Conservation (phyloP, 2,113 vertebrate species). For the Thalassoma bifasciatum region DNA sequence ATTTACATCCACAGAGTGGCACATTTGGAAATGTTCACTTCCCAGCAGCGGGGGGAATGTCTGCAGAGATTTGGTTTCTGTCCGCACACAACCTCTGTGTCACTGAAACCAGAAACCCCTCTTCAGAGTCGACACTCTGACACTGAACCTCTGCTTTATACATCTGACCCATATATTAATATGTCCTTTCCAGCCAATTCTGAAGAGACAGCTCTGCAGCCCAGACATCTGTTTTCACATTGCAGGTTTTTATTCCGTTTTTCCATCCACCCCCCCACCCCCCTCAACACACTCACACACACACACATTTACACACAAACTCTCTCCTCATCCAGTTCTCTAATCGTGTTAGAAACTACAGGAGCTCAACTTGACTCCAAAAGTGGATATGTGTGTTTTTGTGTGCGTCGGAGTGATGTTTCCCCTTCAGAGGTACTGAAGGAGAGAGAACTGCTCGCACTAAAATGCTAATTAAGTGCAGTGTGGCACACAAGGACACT, state of each 20-base stretch:
- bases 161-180: constrained; percentile 80
- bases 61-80: constrained; percentile 63
- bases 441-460: constrained; percentile 72
- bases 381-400: constrained; percentile 47
- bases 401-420: constrained; percentile 60
- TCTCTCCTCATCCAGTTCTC: constrained; percentile 54
- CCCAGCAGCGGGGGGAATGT: constrained; percentile 60
- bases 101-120: constrained; percentile 69
- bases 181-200: constrained; percentile 59
- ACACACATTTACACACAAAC: constrained; percentile 55
- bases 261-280: constrained; percentile 66
- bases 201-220: constrained; percentile 65
- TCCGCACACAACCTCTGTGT: constrained; percentile 48
- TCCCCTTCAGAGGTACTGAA: constrained; percentile 71
- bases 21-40: constrained; percentile 78
- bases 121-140: constrained; percentile 55
- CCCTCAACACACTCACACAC: constrained; percentile 52
- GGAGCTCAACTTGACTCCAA: constrained; percentile 61
- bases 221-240: constrained; percentile 81
- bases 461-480: constrained; percentile 80
- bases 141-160: constrained; percentile 71
- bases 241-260: constrained; percentile 73
- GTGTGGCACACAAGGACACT: constrained; percentile 78
- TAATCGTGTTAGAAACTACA: constrained; percentile 59
- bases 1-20: constrained; percentile 68